These are phyloP conservation scores for Luscinia luscinia DNA, from an alignment of 2,797 vertebrate species.

Conservation along the genomic window DNA sequence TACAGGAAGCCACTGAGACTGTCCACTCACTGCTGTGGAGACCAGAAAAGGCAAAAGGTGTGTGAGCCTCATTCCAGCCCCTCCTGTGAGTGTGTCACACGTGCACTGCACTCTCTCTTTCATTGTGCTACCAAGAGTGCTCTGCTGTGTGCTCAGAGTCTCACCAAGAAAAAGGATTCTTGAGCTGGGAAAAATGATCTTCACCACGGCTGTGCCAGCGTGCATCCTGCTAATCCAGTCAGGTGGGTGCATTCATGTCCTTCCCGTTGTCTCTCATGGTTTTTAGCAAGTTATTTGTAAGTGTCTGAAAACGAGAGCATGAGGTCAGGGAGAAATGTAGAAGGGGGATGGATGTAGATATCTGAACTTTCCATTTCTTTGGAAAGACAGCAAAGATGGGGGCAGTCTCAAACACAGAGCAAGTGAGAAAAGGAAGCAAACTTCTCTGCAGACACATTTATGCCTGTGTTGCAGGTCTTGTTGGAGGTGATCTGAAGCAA, in stretches of 20 bases:
- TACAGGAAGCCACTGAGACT: background rate
- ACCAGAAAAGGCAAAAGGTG: background rate
- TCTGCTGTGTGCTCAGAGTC: background rate
- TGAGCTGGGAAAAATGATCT: background rate
- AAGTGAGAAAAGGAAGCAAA: background rate
- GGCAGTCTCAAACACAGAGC: background rate
- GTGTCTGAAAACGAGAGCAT: background rate
- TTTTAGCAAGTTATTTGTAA: background rate
- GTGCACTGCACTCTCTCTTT: background rate
- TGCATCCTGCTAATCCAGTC: conserved; percentile 4
- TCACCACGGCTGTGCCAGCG: background rate
- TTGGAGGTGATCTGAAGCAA: background rate
- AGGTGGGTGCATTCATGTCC: background rate
- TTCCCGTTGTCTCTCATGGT: background rate
- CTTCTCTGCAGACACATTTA: background rate
- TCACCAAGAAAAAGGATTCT: rapidly evolving
- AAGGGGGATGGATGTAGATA: background rate
- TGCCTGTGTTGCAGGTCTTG: conserved; percentile 30
- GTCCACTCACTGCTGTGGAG: background rate
- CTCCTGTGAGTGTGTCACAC: background rate
- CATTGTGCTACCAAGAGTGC: background rate
- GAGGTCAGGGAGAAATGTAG: background rate
- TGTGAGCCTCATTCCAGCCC: background rate
- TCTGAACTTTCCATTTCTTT: background rate
- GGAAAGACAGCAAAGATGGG: background rate